These are phyloP conservation scores for Guaruba guarouba DNA, from an alignment of 2,113 vertebrate genomes.

Conservation along the genomic window DNA sequence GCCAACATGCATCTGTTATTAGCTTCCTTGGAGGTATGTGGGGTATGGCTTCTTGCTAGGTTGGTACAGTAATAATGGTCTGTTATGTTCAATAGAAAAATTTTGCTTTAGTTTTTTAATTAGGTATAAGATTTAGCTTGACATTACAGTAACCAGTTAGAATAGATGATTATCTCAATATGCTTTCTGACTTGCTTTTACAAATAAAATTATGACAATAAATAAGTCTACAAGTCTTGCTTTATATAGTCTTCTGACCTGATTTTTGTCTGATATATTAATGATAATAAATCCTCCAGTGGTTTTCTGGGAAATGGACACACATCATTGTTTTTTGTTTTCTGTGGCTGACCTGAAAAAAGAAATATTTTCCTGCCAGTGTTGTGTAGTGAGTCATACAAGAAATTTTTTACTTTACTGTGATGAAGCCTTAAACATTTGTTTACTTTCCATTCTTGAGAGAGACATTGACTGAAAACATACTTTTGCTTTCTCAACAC, in stretches of 20 bases:
- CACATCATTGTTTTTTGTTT: slow-evolving; percentile 57
- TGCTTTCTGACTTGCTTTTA: slow-evolving; percentile 20
- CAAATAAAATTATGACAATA: not conserved
- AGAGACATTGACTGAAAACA: not conserved
- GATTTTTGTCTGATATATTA: slow-evolving; percentile 25
- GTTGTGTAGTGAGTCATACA: not conserved
- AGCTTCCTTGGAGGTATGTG: not conserved
- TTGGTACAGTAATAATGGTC: not conserved
- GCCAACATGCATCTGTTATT: not conserved
- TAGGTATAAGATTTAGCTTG: slow-evolving; percentile 16
- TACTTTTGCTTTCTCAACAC: not conserved
- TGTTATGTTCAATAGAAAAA: not conserved
- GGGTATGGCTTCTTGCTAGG: not conserved
- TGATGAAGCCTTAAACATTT: slow-evolving; percentile 24
- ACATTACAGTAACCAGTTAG: not conserved
- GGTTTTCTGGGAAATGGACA: slow-evolving; percentile 49
- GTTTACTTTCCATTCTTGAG: slow-evolving; percentile 35
- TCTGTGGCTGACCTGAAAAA: slow-evolving; percentile 54
- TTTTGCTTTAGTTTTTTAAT: not conserved
- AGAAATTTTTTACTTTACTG: slow-evolving; percentile 22
- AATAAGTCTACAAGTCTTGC: not conserved
- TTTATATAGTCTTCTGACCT: slow-evolving; percentile 25
- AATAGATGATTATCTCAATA: slow-evolving; percentile 1
- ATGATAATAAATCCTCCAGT: slow-evolving; percentile 55
- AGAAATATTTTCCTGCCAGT: slow-evolving; percentile 48